phyloP scores from a whole-genome alignment of 2,113 vertebrate species.

The Anas platyrhynchos region DNA sequence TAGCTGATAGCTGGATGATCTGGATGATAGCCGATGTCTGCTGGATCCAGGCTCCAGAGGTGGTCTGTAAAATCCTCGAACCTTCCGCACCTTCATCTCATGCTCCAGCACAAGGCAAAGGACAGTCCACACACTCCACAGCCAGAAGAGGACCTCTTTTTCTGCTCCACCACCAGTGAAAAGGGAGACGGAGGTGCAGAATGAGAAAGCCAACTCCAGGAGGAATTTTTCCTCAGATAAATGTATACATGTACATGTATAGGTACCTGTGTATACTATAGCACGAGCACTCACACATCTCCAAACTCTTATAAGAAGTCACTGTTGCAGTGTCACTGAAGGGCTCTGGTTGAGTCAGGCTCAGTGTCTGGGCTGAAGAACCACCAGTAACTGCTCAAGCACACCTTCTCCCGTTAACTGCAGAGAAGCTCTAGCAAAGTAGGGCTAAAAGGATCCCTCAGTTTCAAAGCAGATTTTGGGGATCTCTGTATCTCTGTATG shows the following conservation, averaged over 20 bases:
- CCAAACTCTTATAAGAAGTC: not conserved
- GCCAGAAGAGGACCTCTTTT: not conserved
- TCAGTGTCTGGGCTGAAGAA: not conserved
- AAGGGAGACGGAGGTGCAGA: not conserved
- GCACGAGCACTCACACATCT: not conserved
- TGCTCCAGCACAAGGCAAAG: not conserved
- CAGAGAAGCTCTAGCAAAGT: not conserved
- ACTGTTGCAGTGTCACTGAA: not conserved
- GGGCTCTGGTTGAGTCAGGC: not conserved
- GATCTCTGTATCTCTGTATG: not conserved
- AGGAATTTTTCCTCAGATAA: not conserved
- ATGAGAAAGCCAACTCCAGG: fast-evolving
- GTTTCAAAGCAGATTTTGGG: not conserved
- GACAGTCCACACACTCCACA: not conserved
- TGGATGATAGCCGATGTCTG: not conserved
- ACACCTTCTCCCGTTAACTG: not conserved
- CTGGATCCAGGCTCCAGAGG: fast-evolving
- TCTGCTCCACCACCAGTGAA: not conserved
- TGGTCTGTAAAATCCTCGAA: not conserved
- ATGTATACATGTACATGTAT: fast-evolving
- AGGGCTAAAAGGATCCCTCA: not conserved
- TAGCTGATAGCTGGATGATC: no score
- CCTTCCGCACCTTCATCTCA: not conserved
- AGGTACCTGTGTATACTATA: fast-evolving
- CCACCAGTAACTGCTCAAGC: not conserved